Conservation (phyloP, 2,888 invertebrate species). For the Trichogramma evanescens region DNA sequence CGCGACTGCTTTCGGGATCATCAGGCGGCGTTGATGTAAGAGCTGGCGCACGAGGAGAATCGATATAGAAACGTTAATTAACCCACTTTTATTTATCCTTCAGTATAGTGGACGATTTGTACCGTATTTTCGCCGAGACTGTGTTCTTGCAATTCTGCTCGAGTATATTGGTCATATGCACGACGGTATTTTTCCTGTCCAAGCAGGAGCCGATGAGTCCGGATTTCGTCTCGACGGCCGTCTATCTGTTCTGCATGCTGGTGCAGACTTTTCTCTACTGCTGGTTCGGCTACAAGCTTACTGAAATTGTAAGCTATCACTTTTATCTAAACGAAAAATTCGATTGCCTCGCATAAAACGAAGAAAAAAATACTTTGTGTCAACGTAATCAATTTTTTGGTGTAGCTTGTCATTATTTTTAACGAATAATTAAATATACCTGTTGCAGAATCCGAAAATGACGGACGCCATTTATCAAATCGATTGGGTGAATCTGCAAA, state of each 20-base stretch:
- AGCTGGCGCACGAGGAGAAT: no score
- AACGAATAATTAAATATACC: no score
- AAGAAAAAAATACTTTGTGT: no score
- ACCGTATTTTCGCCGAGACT: neutral
- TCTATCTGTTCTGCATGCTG: neutral
- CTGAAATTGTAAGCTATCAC: neutral
- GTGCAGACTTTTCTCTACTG: neutral
- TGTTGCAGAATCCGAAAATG: constrained; percentile 3
- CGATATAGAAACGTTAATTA: no score
- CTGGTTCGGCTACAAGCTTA: neutral
- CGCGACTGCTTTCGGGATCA: neutral
- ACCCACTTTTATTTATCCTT: neutral
- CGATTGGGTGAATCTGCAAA: constrained; percentile 14
- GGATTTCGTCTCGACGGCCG: neutral
- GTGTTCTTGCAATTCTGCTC: neutral
- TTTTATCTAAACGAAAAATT: no score
- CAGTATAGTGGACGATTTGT: neutral
- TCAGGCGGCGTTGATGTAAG: neutral
- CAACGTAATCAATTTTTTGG: no score
- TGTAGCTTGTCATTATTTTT: no score
- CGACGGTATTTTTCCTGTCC: neutral
- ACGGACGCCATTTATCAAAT: constrained; percentile 11
- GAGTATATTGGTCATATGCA: neutral
- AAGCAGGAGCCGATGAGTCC: neutral
- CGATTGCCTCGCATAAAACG: no score